Evolutionary conservation across 1,140 invertebrate genomes (phyloP).

Genomic region (Drosophila insularis): DNA sequence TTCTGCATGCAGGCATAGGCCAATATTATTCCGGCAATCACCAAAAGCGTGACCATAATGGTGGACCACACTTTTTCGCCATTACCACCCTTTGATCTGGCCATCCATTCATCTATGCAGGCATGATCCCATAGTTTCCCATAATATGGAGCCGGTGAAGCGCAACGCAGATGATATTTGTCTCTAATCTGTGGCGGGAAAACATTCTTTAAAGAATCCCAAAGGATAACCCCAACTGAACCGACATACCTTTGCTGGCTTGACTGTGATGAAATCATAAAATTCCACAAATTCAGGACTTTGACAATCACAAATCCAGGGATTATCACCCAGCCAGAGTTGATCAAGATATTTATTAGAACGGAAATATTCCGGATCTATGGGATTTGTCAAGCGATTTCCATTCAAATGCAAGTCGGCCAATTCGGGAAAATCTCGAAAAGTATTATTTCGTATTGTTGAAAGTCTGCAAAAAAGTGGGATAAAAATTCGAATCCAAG

Average conservation of each 20-base stretch:
- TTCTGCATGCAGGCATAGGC: constrained; percentile 72
- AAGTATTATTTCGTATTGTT: constrained; percentile 82
- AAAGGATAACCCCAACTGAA: rapidly evolving
- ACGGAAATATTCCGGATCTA: constrained; percentile 84
- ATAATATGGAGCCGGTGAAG: constrained; percentile 85
- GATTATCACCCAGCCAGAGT: constrained; percentile 86
- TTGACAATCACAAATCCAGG: constrained; percentile 88
- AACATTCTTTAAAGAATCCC: neutral
- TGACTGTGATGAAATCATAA: constrained; percentile 85
- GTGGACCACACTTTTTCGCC: constrained; percentile 85
- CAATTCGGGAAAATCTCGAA: constrained; percentile 84
- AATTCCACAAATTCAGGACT: constrained; percentile 84
- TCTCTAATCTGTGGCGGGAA: constrained; percentile 55
- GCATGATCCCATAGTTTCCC: constrained; percentile 87
- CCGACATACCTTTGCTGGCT: constrained; percentile 83
- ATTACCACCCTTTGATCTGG: constrained; percentile 70
- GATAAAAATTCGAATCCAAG: neutral
- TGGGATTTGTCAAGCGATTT: constrained; percentile 86
- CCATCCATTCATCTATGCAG: constrained; percentile 86
- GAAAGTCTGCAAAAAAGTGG: constrained; percentile 40
- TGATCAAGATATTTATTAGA: constrained; percentile 85
- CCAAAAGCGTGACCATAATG: constrained; percentile 83
- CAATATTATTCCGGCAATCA: constrained; percentile 26
- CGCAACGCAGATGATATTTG: constrained; percentile 83
- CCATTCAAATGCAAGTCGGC: constrained; percentile 85